These are phyloP conservation scores for Brachylomia viminalis DNA, from an alignment of 2,888 invertebrate genomes.

Conservation along the genomic window DNA sequence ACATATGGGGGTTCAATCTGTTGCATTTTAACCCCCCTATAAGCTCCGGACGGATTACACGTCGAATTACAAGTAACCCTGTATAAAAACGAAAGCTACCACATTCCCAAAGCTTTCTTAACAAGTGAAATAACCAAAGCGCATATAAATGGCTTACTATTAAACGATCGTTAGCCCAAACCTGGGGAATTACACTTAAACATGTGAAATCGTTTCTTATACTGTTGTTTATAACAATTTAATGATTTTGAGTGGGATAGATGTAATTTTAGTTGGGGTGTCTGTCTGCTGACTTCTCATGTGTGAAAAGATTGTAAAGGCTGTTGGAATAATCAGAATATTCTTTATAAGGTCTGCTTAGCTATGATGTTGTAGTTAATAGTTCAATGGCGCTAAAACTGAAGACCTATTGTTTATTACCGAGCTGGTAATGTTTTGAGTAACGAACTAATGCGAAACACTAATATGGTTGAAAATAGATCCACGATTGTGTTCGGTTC, in stretches of 20 bases:
- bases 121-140: slow-evolving; percentile 41
- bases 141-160: slow-evolving; percentile 61
- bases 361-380: no score
- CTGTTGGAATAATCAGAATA: background rate
- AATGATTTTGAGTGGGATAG: slow-evolving; percentile 48
- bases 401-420: no score
- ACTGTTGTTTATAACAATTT: slow-evolving; percentile 60
- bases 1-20: no score
- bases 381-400: no score
- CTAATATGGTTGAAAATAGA: no score
- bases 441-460: no score
- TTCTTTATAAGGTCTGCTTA: background rate
- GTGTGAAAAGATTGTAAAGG: slow-evolving; percentile 28
- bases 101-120: slow-evolving; percentile 7
- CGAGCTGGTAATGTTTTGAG: no score
- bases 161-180: slow-evolving; percentile 68
- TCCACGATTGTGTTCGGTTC: no score
- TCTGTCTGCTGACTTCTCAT: slow-evolving; percentile 30
- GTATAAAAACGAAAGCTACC: background rate
- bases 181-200: slow-evolving; percentile 63
- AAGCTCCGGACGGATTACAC: no score
- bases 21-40: no score
- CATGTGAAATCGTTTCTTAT: slow-evolving; percentile 66
- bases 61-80: no score
- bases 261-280: slow-evolving; percentile 46